These are phyloP conservation scores for Genyomyrus donnyi DNA, from an alignment of 2,113 vertebrate species.

Conservation along the genomic window DNA sequence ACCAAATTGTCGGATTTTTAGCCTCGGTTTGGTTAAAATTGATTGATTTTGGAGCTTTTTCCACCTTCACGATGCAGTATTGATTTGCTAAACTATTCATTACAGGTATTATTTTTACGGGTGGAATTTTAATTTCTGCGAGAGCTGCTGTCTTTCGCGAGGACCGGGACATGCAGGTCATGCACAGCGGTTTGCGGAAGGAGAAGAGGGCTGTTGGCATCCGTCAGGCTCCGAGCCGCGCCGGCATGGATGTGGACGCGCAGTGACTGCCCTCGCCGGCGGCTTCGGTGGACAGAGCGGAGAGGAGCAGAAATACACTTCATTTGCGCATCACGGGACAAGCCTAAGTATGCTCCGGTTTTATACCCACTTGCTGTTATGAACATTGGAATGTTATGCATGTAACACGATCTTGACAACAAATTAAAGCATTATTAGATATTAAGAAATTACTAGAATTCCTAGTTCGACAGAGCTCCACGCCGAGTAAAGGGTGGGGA, in stretches of 20 bases:
- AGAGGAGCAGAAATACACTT: not conserved
- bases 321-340: not conserved
- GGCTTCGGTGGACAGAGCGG: not conserved
- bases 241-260: not conserved
- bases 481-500: not conserved
- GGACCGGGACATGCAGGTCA: conserved; percentile 4
- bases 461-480: not conserved
- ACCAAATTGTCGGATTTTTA: not conserved
- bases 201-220: conserved; percentile 4
- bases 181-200: not conserved
- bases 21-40: not conserved
- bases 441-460: not conserved
- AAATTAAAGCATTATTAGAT: not conserved
- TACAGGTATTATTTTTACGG: not conserved
- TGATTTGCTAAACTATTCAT: conserved; percentile 16
- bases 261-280: conserved; percentile 4
- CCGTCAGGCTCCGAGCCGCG: not conserved
- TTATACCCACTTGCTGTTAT: not conserved
- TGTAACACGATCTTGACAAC: not conserved
- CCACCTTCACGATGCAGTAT: not conserved
- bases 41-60: not conserved
- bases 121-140: not conserved
- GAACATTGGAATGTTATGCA: not conserved
- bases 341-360: conserved; percentile 5
- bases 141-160: not conserved